Base-by-base conservation (phyloP, 2,888 invertebrate species). In the Caenorhabditis sp. region DNA sequence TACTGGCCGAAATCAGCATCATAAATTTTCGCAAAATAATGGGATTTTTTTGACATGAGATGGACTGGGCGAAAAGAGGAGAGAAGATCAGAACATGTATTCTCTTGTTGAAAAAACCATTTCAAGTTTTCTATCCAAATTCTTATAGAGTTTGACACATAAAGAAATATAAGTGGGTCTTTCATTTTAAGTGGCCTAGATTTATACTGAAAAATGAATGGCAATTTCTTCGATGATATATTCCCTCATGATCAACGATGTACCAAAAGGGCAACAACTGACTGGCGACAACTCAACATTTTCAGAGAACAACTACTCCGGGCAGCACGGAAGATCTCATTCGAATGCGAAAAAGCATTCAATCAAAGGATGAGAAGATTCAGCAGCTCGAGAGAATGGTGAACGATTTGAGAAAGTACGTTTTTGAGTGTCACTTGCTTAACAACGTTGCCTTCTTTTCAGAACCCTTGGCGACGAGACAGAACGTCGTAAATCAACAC, bases 301-400 rank as follows among this genome's bases (percentile, higher is more conserved):
- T 77, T 10, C 64, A 79, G 82, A 51, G 79, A 64, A 79, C 79
- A 14, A 73, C 77, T 0, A 72, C 83, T 4, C 80, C 83, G 0
- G 83, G 79, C 22, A 79, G 79, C 35, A 77, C 75, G 0, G 89
- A 89, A 26, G 88, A 88, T n/a, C 47, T 87, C 41, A 72, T 84
- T 35, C 64, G 88, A 66, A 74, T 90, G 75, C 86, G 88, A 59
- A 90, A 89, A 61, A 86, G 82, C 16, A 73, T 90, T 44, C 80
- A 86, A 56, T 70, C 82, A 10, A 90, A 89, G 63, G 91, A 91
- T 51, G 91, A 91, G 26, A 87, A 88, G 49, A 91, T 91, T 56
- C 75, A 84, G 51, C 88, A 91, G 35, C 77, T 91, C 54, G 90
- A 91, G 63, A 77, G 80, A n/a, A 85, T 82, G 49, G 73, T 91